phyloP scores from a whole-genome alignment of 2,797 vertebrate genomes.

The Platyrinchus mystaceus region DNA sequence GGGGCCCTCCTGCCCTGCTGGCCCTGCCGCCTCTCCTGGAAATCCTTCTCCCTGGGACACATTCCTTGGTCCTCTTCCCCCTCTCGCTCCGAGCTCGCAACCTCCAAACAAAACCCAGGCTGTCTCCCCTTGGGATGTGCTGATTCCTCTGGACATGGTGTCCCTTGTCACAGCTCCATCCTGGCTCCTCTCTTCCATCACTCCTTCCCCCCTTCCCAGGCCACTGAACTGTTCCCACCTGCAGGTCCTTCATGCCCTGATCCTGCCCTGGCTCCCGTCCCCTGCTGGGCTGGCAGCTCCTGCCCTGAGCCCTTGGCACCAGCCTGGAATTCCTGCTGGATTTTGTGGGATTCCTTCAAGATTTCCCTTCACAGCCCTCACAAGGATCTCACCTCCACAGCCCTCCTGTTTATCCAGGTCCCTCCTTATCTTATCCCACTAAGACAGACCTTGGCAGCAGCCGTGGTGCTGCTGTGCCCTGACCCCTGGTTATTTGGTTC shows the following conservation, averaged over 20 bases:
- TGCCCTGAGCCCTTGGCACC: background rate
- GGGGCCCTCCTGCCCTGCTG: background rate
- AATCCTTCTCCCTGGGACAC: background rate
- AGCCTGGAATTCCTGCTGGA: background rate
- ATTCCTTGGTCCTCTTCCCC: background rate
- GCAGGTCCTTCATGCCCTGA: too few species aligned
- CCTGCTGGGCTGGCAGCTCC: background rate
- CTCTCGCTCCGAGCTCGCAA: accelerated
- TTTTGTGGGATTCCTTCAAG: background rate
- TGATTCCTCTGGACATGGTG: accelerated
- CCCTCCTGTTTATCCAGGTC: background rate
- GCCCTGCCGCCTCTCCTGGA: background rate
- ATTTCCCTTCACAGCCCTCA: background rate
- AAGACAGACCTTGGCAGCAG: accelerated
- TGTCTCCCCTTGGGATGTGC: accelerated
- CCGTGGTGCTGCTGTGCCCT: background rate
- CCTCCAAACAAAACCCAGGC: background rate
- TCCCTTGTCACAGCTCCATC: background rate
- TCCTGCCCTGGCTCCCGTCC: background rate
- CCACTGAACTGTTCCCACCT: background rate
- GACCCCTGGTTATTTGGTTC: background rate
- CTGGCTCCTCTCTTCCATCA: background rate
- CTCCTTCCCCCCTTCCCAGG: background rate
- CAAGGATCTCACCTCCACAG: background rate
- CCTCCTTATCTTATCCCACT: background rate